Percentiles rank a stretch among this genome's conserved stretches.
Evolutionary conservation across 2,888 invertebrate species (phyloP).

Genomic region (Arge pagana): DNA sequence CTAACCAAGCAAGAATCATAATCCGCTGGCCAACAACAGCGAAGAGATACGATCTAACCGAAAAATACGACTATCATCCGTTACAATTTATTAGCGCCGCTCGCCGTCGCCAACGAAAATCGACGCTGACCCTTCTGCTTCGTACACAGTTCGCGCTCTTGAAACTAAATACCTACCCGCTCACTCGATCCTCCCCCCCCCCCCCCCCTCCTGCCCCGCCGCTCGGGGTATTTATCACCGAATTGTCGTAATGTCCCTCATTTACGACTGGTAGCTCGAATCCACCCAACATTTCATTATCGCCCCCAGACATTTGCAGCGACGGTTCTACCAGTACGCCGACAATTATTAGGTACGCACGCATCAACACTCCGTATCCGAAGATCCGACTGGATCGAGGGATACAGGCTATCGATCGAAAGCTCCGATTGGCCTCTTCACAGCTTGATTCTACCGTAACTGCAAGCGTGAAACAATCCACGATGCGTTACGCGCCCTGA

Average conservation of each 20-base stretch:
- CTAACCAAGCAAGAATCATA: constrained; percentile 36
- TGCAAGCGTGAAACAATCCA: no score
- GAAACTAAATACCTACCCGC: background rate
- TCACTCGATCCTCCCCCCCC: background rate
- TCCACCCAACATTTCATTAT: constrained; percentile 18
- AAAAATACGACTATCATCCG: constrained; percentile 49
- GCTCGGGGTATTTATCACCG: background rate
- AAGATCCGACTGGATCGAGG: no score
- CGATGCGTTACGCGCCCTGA: no score
- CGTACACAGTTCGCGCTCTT: no score
- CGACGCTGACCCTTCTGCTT: background rate
- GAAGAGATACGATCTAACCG: constrained; percentile 48
- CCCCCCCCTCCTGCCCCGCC: constrained; percentile 1
- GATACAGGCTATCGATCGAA: no score
- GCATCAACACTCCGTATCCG: no score
- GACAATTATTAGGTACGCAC: constrained; percentile 17
- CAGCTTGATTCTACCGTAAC: no score
- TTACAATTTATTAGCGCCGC: constrained; percentile 53
- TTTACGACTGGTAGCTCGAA: constrained; percentile 11
- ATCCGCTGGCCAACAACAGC: constrained; percentile 51
- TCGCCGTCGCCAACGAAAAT: constrained; percentile 34
- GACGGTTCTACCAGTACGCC: background rate
- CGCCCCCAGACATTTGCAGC: constrained; percentile 4
- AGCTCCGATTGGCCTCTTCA: no score
- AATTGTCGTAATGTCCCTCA: constrained; percentile 16